A percentile compares a stretch with the other conserved stretches of the same genome.
These are phyloP conservation scores for Conchocele bisecta DNA, from an alignment of 2,888 invertebrate genomes.

Conservation along the genomic window DNA sequence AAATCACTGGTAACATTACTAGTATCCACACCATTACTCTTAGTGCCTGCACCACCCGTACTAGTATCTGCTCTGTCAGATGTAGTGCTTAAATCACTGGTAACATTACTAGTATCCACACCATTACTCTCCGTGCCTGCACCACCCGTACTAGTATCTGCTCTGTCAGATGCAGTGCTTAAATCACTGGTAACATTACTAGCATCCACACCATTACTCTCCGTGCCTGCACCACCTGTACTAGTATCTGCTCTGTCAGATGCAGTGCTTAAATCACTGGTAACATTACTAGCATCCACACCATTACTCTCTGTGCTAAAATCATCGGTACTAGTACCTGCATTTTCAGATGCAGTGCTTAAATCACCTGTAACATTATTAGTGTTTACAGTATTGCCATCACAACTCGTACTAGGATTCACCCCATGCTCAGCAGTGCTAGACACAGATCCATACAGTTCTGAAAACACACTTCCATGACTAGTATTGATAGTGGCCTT, in stretches of 20 bases:
- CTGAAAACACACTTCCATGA: too few species aligned
- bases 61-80: too few species aligned
- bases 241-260: neutral
- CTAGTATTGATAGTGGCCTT: slow-evolving; percentile 25
- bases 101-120: neutral
- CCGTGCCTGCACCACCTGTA: neutral
- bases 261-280: neutral
- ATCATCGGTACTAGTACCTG: neutral
- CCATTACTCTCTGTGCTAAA: neutral
- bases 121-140: neutral
- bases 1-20: neutral
- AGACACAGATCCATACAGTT: too few species aligned
- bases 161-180: too few species aligned
- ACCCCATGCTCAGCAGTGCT: neutral
- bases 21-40: neutral
- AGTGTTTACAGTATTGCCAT: neutral
- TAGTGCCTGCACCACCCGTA: neutral
- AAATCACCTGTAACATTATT: neutral
- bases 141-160: slow-evolving; percentile 1
- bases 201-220: neutral
- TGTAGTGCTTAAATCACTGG: neutral
- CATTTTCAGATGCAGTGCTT: neutral
- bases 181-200: neutral
- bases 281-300: neutral
- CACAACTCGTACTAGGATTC: too few species aligned